Conservation (phyloP, 2,797 vertebrate species). For the Enteromius argenteus region DNA sequence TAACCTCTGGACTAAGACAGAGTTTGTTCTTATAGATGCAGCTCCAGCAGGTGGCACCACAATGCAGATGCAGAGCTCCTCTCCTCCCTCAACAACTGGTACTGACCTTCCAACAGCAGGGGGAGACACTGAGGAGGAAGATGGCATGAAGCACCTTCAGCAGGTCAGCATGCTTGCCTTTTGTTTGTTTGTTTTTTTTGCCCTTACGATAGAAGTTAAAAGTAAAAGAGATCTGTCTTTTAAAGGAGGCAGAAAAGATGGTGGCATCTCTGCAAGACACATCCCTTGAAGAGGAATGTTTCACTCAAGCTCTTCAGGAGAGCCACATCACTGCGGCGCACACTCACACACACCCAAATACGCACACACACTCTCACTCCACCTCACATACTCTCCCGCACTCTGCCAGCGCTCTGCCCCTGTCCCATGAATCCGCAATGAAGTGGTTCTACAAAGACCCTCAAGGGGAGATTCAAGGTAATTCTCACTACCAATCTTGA, state of each 20-base stretch:
- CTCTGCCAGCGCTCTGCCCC: constrained; percentile 87
- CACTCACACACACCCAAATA: constrained; percentile 36
- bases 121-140: constrained; percentile 92
- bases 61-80: constrained; percentile 69
- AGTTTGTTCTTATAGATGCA: constrained; percentile 22
- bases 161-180: constrained; percentile 77
- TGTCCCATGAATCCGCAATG: constrained; percentile 88
- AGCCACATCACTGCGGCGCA: constrained; percentile 75
- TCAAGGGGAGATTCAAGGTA: constrained; percentile 93
- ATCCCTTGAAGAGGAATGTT: constrained; percentile 89
- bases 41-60: constrained; percentile 44
- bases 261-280: constrained; percentile 90
- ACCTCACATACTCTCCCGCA: constrained; percentile 60
- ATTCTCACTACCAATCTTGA: neutral
- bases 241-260: constrained; percentile 90
- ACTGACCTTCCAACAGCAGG: constrained; percentile 76
- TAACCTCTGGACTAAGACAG: neutral
- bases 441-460: constrained; percentile 97
- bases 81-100: constrained; percentile 77
- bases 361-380: constrained; percentile 53
- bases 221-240: neutral
- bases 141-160: constrained; percentile 93
- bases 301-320: constrained; percentile 83
- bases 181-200: neutral
- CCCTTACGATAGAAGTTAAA: neutral